phyloP scores from a whole-genome alignment of 2,888 invertebrate genomes.

The Crossocerus cetratus region DNA sequence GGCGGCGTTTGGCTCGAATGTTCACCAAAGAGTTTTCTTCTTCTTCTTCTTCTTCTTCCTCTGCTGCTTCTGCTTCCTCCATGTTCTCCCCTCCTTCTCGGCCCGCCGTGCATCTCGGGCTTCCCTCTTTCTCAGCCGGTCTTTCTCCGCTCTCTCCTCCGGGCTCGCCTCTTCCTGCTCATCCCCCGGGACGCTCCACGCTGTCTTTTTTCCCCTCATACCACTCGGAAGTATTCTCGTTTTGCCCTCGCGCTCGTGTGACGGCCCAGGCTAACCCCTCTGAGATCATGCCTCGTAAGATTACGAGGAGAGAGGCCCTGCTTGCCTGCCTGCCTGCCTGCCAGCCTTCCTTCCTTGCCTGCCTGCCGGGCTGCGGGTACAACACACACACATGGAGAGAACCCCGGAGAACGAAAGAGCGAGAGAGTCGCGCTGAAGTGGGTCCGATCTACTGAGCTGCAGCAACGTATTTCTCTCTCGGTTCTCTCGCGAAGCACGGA shows the following conservation, averaged over 20 bases:
- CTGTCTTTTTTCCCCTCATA: conserved; percentile 44
- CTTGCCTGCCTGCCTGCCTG: conserved; percentile 9
- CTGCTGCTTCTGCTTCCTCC: conserved; percentile 44
- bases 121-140: conserved; percentile 6
- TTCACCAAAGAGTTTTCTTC: conserved; percentile 75
- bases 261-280: conserved; percentile 66
- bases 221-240: conserved; percentile 64
- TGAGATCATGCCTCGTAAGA: conserved; percentile 63
- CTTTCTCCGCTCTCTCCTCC: conserved; percentile 59
- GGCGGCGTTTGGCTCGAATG: conserved; percentile 77
- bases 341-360: conserved; percentile 16
- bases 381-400: neutral
- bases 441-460: conserved; percentile 18
- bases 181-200: conserved; percentile 7
- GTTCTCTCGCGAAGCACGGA: conserved; percentile 23
- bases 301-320: conserved; percentile 27
- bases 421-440: conserved; percentile 10
- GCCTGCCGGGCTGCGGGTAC: conserved; percentile 15
- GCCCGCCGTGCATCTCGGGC: conserved; percentile 21
- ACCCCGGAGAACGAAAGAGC: neutral
- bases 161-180: conserved; percentile 7
- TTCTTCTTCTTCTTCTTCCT: conserved; percentile 68
- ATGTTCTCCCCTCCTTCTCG: conserved; percentile 31
- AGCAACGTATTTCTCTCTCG: conserved; percentile 14
- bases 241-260: conserved; percentile 63